phyloP scores from a whole-genome alignment of 2,888 invertebrate species.

The Latrodectus hesperus region DNA sequence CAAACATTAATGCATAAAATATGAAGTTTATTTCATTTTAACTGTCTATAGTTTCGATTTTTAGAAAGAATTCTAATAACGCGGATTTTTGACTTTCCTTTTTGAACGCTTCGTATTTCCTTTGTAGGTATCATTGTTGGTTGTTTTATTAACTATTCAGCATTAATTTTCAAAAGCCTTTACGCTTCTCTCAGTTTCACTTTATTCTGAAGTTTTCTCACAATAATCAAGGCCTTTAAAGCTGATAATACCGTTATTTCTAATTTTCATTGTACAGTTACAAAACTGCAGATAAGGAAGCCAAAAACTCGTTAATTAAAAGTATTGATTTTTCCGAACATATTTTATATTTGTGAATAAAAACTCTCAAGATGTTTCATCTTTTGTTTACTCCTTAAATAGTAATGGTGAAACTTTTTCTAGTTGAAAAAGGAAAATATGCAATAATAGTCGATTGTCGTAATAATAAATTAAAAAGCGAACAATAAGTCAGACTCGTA shows the following conservation, averaged over 20 bases:
- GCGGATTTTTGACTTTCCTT: slow-evolving; percentile 26
- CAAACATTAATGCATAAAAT: background rate
- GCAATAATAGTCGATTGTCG: background rate
- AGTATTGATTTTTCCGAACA: slow-evolving; percentile 41
- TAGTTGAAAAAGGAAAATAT: slow-evolving; percentile 31
- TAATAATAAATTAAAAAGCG: background rate
- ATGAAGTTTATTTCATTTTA: slow-evolving; percentile 28
- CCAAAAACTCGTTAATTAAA: slow-evolving; percentile 51
- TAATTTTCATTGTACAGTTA: slow-evolving; percentile 54
- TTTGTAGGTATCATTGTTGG: slow-evolving; percentile 38
- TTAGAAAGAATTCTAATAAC: slow-evolving; percentile 31
- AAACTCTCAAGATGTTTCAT: slow-evolving; percentile 14
- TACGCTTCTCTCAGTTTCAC: slow-evolving; percentile 13
- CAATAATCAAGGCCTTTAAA: slow-evolving; percentile 42
- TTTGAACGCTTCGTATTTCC: slow-evolving; percentile 6
- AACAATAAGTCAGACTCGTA: background rate
- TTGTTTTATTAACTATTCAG: slow-evolving; percentile 36
- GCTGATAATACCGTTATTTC: slow-evolving; percentile 53
- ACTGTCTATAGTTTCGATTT: slow-evolving; percentile 38
- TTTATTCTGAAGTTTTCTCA: slow-evolving; percentile 15
- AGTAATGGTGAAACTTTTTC: slow-evolving; percentile 16
- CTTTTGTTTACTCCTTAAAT: slow-evolving; percentile 20
- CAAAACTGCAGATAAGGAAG: slow-evolving; percentile 32
- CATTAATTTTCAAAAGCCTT: slow-evolving; percentile 48
- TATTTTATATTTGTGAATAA: slow-evolving; percentile 29